A percentile compares a stretch with the other conserved stretches of the same genome.
Conservation (phyloP, 2,113 vertebrate species). For the Nansenia antarctica region DNA sequence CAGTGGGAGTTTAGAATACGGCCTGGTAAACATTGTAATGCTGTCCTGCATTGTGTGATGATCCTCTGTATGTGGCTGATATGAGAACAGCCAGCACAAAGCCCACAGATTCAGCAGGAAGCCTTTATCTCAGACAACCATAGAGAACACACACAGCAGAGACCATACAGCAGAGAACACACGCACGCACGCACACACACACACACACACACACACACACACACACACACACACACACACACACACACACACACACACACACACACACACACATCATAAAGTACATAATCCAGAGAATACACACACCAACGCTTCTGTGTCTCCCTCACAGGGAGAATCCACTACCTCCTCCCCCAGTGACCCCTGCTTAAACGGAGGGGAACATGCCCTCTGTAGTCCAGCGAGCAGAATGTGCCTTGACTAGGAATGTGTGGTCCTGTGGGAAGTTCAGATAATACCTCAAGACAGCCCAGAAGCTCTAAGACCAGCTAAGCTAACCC, state of each 20-base stretch:
- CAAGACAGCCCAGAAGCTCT: no score
- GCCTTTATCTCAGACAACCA: conserved; percentile 7
- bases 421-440: not conserved
- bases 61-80: not conserved
- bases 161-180: not conserved
- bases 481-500: no score
- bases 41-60: no score
- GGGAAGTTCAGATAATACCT: no score
- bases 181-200: not conserved
- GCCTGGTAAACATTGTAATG: no score
- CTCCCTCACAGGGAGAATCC: no score
- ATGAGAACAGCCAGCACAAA: not conserved
- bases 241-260: not conserved
- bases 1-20: no score
- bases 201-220: conserved; percentile 1
- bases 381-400: not conserved
- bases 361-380: not conserved
- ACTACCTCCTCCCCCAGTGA: not conserved
- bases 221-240: not conserved
- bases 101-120: not conserved
- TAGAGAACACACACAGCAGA: not conserved
- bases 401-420: not conserved
- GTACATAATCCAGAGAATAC: not conserved
- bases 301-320: not conserved
- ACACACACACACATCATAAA: not conserved